Percentiles rank a stretch among this genome's conserved stretches.
Evolutionary conservation across 2,113 vertebrate species (phyloP).

Genomic region (Martes martes): DNA sequence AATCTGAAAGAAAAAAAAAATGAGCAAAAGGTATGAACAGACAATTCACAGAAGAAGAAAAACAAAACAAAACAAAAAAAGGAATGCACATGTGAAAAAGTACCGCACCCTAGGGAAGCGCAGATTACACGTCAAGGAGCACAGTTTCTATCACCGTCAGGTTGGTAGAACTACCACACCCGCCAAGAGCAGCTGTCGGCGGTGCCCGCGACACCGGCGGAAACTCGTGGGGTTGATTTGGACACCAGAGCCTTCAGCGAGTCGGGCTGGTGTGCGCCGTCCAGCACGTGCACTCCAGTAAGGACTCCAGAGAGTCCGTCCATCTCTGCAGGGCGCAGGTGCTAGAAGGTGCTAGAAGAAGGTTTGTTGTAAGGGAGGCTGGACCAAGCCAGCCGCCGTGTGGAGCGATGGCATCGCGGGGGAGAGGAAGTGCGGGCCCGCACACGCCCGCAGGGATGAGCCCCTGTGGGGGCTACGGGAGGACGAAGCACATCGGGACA

Average conservation of each 20-base stretch:
- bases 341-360: background rate
- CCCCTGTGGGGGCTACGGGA: accelerated
- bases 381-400: background rate
- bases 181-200: accelerated
- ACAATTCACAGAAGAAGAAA: background rate
- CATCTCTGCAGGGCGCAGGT: accelerated
- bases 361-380: accelerated
- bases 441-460: accelerated
- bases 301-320: no score
- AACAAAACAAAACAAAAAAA: background rate
- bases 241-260: accelerated
- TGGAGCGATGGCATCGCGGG: accelerated
- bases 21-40: background rate
- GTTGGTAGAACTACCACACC: accelerated
- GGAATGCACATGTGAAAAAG: background rate
- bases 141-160: accelerated
- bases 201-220: accelerated
- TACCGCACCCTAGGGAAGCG: background rate
- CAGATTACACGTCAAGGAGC: accelerated
- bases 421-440: accelerated
- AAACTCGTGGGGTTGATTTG: accelerated
- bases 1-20: background rate
- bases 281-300: accelerated
- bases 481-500: background rate
- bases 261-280: accelerated